Base-by-base conservation (phyloP, 2,797 vertebrate genomes). In the Muraenolepis orangiensis region DNA sequence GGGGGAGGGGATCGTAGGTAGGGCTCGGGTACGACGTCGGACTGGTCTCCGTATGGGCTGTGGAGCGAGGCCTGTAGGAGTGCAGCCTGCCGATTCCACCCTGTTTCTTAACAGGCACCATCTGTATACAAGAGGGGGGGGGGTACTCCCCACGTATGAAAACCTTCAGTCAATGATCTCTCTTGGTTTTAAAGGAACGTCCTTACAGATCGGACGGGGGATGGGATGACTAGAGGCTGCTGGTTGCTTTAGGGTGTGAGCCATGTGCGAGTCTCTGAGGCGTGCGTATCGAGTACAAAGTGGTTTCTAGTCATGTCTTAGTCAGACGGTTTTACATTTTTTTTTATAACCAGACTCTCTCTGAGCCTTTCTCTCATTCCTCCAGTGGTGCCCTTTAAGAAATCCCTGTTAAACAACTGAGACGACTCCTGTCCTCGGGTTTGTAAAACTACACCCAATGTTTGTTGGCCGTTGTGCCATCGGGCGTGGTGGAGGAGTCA, bases 1-100 rank as follows among this genome's bases (percentile, higher is more conserved):
- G 70, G 29, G 71, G 26, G 57, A 64, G 40, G 72, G 16, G 29
- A 71, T 31, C 42, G 38, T 73, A 20, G n/a, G 14, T 75, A 16
- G 68, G 66, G 28, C 42, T 61, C 23, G 29, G 31, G 5, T 16
- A 46, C 34, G 46, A 23, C 18, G 34, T 6, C 67, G 32, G 30
- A 38, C n/a, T 38, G 20, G 18, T 26, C 31, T 68, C 66, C 38
- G 13, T 14, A 11, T 26, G 20, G 16, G 69, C 38, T 11, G 26
- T 26, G 28, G 16, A 13, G 46, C 26, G 30, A 18, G 6, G 36
- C 38, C 42, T 46, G 36, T 10, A 13, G 36, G 36, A 42, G 69
- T 10, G 16, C 26, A 30, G 28, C 14, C 20, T 23, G 51, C 32
- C 3, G 32, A 57, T 6, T 57, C 51, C 51, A n/a, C 51, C 23